Percentiles rank a stretch among this genome's conserved stretches.
These are phyloP conservation scores for Ferdinandea cuprea DNA, from an alignment of 2,888 invertebrate species.

Conservation along the genomic window DNA sequence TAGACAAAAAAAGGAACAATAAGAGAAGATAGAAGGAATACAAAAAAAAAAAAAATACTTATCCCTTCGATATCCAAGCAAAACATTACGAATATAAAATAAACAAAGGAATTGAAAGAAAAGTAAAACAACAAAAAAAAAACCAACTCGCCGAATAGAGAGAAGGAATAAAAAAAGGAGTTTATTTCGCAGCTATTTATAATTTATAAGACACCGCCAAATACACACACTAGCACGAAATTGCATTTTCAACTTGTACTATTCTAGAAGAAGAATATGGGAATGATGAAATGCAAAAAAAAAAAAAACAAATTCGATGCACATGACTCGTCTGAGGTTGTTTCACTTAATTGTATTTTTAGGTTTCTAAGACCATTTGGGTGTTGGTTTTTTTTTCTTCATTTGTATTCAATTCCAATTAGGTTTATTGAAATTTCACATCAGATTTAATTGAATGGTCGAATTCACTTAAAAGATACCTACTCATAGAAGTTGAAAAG, in stretches of 20 bases:
- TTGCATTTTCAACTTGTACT: constrained; percentile 43
- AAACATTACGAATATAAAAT: constrained; percentile 66
- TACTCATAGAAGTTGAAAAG: neutral
- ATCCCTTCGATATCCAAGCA: constrained; percentile 65
- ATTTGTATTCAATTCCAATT: constrained; percentile 30
- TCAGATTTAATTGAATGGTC: constrained; percentile 39
- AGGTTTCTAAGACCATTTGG: constrained; percentile 15
- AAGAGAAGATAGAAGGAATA: constrained; percentile 50
- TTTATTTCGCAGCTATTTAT: constrained; percentile 72
- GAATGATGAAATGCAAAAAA: constrained; percentile 60
- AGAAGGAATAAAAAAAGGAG: constrained; percentile 47
- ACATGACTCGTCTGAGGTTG: constrained; percentile 46
- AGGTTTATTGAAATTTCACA: constrained; percentile 45
- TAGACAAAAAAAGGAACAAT: constrained; percentile 50
- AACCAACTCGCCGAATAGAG: constrained; percentile 21
- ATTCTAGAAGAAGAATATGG: constrained; percentile 1
- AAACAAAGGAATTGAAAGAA: constrained; percentile 58
- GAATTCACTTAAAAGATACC: constrained; percentile 32
- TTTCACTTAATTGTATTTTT: constrained; percentile 48
- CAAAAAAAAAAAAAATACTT: constrained; percentile 29
- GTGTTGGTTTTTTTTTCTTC: neutral
- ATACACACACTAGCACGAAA: constrained; percentile 36
- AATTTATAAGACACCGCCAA: constrained; percentile 68
- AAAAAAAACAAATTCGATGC: constrained; percentile 39
- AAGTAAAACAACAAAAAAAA: constrained; percentile 42